Conservation (phyloP, 2,797 vertebrate species). For the Heliangelus exortis region DNA sequence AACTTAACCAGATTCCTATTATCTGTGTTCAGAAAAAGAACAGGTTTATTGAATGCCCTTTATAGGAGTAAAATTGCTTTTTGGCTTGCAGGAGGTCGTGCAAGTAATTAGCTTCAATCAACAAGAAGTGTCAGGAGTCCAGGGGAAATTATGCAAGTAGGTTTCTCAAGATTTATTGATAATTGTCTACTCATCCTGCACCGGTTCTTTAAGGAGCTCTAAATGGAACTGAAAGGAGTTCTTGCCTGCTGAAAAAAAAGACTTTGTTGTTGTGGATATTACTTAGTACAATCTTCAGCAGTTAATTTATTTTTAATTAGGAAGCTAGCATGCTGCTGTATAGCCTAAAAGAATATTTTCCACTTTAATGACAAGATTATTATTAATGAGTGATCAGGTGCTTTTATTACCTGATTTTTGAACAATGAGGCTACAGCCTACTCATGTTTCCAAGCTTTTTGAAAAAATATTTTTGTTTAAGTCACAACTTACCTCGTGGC, state of each 20-base stretch:
- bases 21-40: slow-evolving; percentile 26
- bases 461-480: background rate
- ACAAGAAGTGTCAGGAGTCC: slow-evolving; percentile 46
- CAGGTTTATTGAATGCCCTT: slow-evolving; percentile 21
- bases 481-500: background rate
- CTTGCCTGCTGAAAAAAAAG: slow-evolving; percentile 29
- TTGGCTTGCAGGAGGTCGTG: slow-evolving; percentile 34
- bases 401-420: background rate
- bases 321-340: background rate
- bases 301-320: slow-evolving; percentile 48
- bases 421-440: background rate
- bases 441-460: background rate
- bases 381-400: background rate
- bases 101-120: slow-evolving; percentile 71
- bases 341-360: background rate
- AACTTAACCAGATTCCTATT: background rate
- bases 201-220: slow-evolving; percentile 37
- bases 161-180: slow-evolving; percentile 54
- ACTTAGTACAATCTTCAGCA: background rate
- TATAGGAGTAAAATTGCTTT: slow-evolving; percentile 26
- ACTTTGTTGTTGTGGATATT: background rate
- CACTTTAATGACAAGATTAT: background rate
- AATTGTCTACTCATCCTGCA: slow-evolving; percentile 51
- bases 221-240: background rate
- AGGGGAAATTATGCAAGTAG: slow-evolving; percentile 35